phyloP scores from a whole-genome alignment of 2,797 vertebrate species.

The Crax fasciolata region DNA sequence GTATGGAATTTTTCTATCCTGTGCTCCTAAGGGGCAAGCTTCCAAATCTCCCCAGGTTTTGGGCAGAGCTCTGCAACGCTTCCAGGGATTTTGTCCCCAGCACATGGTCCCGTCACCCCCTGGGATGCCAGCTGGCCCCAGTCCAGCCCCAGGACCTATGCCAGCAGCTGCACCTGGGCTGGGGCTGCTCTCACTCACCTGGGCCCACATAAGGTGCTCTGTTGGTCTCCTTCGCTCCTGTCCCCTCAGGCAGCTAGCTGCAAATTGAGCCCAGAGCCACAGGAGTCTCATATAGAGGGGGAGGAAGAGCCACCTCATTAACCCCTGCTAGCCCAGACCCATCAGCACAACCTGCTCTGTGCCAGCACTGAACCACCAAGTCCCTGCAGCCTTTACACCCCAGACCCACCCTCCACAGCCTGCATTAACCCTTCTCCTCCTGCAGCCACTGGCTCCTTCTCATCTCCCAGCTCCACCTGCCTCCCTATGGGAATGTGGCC shows the following conservation, averaged over 20 bases:
- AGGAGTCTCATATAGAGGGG: slow-evolving; percentile 21
- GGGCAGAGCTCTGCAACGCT: neutral
- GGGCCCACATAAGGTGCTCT: neutral
- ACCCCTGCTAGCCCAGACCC: neutral
- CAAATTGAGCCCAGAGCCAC: neutral
- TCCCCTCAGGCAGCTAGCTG: neutral
- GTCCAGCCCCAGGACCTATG: neutral
- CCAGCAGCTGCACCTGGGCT: neutral
- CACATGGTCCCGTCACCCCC: rapidly evolving
- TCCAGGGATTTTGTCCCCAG: neutral
- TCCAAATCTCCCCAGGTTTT: rapidly evolving
- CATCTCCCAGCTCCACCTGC: neutral
- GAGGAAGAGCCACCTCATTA: slow-evolving; percentile 64
- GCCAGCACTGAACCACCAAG: neutral
- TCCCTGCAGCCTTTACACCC: neutral
- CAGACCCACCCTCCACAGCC: neutral
- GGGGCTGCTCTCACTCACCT: slow-evolving; percentile 23
- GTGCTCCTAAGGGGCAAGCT: neutral
- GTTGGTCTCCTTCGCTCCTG: neutral
- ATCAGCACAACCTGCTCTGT: neutral
- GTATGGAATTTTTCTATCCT: rapidly evolving
- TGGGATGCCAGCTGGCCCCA: rapidly evolving
- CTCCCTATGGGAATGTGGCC: neutral
- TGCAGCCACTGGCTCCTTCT: neutral
- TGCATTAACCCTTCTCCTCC: neutral